Percentiles rank a stretch among this genome's conserved stretches.
Conservation (phyloP, 2,113 vertebrate genomes). For the Eira barbara region DNA sequence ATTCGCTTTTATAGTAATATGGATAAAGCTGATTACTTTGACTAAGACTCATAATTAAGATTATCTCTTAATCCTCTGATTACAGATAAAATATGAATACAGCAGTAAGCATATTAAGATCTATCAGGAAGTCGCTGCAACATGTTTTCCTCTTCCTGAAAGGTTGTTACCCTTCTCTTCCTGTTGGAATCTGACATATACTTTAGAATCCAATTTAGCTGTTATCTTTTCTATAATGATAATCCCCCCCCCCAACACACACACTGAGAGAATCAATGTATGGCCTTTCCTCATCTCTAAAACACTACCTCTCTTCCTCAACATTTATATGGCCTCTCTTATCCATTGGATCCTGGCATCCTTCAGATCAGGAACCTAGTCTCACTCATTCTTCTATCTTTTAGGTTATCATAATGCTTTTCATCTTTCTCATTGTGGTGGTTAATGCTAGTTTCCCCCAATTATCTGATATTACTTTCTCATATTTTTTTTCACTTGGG, state of each 20-base stretch:
- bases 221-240: background rate
- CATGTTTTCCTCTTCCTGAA: background rate
- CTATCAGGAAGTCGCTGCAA: background rate
- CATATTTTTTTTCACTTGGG: background rate
- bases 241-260: too few relatives aligned
- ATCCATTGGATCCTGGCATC: background rate
- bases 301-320: background rate
- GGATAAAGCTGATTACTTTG: background rate
- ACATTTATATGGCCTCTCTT: background rate
- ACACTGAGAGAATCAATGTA: background rate
- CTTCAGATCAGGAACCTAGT: background rate
- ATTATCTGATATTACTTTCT: background rate
- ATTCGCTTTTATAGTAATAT: conserved; percentile 21
- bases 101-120: background rate
- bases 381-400: background rate
- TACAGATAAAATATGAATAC: background rate
- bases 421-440: background rate
- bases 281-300: background rate
- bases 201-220: background rate
- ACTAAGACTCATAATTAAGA: background rate
- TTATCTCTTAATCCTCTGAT: background rate
- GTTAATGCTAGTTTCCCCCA: background rate
- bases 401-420: background rate
- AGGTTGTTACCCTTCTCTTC: background rate
- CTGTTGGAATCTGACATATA: background rate